Evolutionary conservation across 2,797 vertebrate species (phyloP), one percentile per base, ranked within the genome.

Genomic region (Psittacula derbiana): DNA sequence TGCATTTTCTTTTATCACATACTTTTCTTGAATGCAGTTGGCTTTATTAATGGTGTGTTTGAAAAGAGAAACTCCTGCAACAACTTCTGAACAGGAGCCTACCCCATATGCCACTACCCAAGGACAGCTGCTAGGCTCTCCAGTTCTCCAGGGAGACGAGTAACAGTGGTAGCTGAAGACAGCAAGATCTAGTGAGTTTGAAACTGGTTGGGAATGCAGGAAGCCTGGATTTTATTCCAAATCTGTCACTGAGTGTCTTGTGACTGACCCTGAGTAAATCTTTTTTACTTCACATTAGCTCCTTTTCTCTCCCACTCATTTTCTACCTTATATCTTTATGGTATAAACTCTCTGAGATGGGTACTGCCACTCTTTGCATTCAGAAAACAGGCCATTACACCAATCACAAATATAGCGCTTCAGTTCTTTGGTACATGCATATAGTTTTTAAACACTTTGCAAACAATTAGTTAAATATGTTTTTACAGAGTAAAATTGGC

Each of bases 211-310:
- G 52, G 38, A 90, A 90, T 58, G 43, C n/a, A 90, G 58, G 50
- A 90, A 90, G 44, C 12, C 58, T 91, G 73, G 27, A 72, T 91
- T 92, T 92, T 69, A 69, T 69, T 88, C 23, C 76, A 90, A 88
- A 80, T 79, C 53, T 66, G n/a, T 66, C 53, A 30, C 3, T 7
- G 31, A 58, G 6, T 49, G 41, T 67, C 87, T 20, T 80, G 40
- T 92, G 81, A 62, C 62, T 79, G 53, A 90, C n/a, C 72, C 74
- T 46, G 64, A 36, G 50, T n/a, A 92, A 90, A 86, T 52, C 30
- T 61, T 91, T 80, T 83, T 79, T 80, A 81, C 62, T 47, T 75
- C 25, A 86, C 60, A 50, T 86, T 75, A 88, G 13, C 16, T 70
- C 47, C 23, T 88, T 88, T 75, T 66, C 49, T 84, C 46, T 58